phyloP scores from a whole-genome alignment of 2,888 invertebrate species.

The Rhingia rostrata region DNA sequence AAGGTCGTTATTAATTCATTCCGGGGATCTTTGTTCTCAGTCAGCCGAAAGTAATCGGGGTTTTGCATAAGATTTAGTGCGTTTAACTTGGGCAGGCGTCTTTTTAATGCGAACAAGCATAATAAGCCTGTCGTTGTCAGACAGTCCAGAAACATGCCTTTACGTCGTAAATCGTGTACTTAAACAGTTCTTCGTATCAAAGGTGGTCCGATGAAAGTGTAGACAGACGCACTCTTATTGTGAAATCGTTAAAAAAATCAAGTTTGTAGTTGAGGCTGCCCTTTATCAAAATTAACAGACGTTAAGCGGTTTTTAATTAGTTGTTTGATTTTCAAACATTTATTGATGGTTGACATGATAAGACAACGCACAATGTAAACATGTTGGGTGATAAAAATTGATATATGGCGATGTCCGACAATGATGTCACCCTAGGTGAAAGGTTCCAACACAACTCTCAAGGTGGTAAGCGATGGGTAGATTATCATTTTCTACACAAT shows the following conservation, averaged over 20 bases:
- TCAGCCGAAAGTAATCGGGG: slow-evolving; percentile 43
- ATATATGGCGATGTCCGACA: not conserved
- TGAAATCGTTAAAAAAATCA: too few species aligned
- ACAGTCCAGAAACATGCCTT: not conserved
- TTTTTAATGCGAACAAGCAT: not conserved
- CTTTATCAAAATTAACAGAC: not conserved
- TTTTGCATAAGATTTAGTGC: slow-evolving; percentile 39
- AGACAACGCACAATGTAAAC: not conserved
- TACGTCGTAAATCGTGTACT: not conserved
- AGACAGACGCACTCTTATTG: not conserved
- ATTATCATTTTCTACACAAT: too few species aligned
- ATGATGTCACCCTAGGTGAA: not conserved
- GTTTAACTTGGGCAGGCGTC: slow-evolving; percentile 7
- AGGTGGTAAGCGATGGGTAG: too few species aligned
- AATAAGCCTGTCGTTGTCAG: not conserved
- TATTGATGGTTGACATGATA: not conserved
- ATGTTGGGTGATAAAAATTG: not conserved
- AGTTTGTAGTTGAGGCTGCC: too few species aligned
- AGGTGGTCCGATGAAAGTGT: not conserved
- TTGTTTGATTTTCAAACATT: not conserved
- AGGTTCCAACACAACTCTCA: too few species aligned
- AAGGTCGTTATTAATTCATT: slow-evolving; percentile 24
- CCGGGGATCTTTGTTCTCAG: slow-evolving; percentile 12
- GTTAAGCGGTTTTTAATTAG: not conserved
- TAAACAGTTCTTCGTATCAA: not conserved